Conservation (phyloP, 2,797 vertebrate genomes). For the Hoplostethus atlanticus region DNA sequence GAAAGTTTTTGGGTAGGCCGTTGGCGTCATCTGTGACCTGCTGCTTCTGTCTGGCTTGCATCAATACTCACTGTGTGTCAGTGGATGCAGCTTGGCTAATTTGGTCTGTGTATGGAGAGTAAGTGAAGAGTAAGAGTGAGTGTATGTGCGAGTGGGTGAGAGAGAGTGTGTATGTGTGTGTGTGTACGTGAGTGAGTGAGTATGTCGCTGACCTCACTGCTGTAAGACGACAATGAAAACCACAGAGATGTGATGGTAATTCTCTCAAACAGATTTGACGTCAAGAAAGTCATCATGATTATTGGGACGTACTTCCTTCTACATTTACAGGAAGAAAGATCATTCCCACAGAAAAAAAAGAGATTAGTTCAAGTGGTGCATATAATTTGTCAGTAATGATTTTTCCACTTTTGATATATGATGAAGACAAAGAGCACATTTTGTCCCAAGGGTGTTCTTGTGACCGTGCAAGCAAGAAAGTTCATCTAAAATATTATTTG, state of each 20-base stretch:
- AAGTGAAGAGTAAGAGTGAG: not conserved
- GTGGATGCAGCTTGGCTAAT: not conserved
- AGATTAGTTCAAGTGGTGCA: slow-evolving; percentile 4
- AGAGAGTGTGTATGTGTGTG: not conserved
- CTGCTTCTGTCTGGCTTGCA: slow-evolving; percentile 36
- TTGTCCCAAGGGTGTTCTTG: slow-evolving; percentile 35
- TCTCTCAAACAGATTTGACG: slow-evolving; percentile 18
- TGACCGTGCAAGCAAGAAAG: slow-evolving; percentile 28
- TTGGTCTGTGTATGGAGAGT: slow-evolving; percentile 1
- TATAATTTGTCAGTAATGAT: slow-evolving; percentile 12
- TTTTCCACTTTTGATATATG: slow-evolving; percentile 19
- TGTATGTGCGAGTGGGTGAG: not conserved
- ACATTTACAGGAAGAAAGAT: slow-evolving; percentile 39
- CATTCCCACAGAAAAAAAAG: slow-evolving; percentile 25
- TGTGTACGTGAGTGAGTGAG: not conserved
- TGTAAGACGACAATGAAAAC: not conserved
- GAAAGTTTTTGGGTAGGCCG: not conserved
- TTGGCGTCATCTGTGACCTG: slow-evolving; percentile 52
- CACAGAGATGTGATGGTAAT: not conserved
- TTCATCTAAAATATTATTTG: slow-evolving; percentile 7
- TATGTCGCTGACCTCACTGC: not conserved
- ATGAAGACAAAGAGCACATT: slow-evolving; percentile 30
- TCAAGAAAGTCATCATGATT: not conserved
- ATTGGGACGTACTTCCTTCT: slow-evolving; percentile 15
- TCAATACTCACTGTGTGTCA: slow-evolving; percentile 27